Conservation (phyloP, 1,140 invertebrate species). For the Brachionus paranguensis region DNA sequence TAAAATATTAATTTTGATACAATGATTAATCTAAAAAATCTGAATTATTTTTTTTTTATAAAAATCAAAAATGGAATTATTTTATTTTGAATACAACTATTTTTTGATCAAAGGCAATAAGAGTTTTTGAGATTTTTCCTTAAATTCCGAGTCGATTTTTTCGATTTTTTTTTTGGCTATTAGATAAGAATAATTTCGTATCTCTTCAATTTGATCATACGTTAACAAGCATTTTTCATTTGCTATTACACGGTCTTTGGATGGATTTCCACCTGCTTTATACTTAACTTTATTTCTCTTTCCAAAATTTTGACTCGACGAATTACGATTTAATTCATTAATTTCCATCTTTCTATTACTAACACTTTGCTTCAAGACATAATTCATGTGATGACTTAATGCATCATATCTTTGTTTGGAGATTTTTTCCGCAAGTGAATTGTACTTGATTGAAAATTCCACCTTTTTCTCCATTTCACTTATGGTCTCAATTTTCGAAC, state of each 20-base stretch:
- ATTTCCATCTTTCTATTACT: not conserved
- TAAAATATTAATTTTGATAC: too few species aligned
- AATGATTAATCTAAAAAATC: too few species aligned
- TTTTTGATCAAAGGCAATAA: conserved; percentile 20
- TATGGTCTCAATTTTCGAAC: conserved; percentile 12
- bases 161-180: conserved; percentile 8
- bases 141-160: conserved; percentile 22
- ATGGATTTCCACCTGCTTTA: not conserved
- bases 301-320: not conserved
- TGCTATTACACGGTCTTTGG: not conserved
- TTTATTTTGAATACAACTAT: not conserved
- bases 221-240: not conserved
- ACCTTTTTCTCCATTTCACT: conserved; percentile 34
- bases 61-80: too few species aligned
- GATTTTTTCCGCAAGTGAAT: not conserved
- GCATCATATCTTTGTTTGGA: not conserved
- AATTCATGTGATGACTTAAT: not conserved
- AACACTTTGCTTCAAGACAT: conserved; percentile 4
- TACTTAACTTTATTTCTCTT: not conserved
- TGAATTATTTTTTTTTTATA: too few species aligned
- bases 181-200: conserved; percentile 7
- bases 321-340: not conserved
- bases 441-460: not conserved
- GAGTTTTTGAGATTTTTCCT: conserved; percentile 25
- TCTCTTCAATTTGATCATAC: not conserved